A percentile compares a stretch with the other conserved stretches of the same genome.
phyloP scores from a whole-genome alignment of 2,888 invertebrate genomes.

The Polydrusus tereticollis region DNA sequence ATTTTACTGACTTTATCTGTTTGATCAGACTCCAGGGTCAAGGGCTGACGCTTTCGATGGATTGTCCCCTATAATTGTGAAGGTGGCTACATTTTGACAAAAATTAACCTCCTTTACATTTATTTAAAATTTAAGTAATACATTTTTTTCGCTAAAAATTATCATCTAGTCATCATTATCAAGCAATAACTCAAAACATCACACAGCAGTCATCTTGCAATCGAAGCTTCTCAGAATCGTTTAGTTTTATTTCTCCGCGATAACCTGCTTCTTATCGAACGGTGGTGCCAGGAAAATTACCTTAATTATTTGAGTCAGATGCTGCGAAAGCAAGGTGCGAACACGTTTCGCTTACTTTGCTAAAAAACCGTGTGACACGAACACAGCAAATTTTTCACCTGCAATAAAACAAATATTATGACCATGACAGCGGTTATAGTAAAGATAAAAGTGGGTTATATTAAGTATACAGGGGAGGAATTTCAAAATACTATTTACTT shows the following conservation, averaged over 20 bases:
- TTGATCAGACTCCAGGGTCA: no score
- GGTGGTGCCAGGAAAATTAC: slow-evolving; percentile 30
- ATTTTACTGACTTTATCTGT: no score
- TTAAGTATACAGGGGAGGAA: neutral
- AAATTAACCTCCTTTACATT: no score
- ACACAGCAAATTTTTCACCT: slow-evolving; percentile 32
- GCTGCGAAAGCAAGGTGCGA: slow-evolving; percentile 41
- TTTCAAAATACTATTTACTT: no score
- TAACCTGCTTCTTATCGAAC: slow-evolving; percentile 26
- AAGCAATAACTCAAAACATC: neutral
- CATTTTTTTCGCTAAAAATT: neutral
- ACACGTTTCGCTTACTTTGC: slow-evolving; percentile 34
- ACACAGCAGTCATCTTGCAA: neutral
- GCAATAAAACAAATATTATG: neutral
- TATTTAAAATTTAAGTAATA: neutral
- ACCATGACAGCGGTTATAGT: neutral
- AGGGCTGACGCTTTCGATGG: no score
- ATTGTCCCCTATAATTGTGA: no score
- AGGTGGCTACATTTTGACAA: no score
- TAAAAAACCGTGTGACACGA: slow-evolving; percentile 28
- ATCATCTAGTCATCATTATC: neutral
- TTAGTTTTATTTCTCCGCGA: slow-evolving; percentile 15
- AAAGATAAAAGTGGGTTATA: neutral
- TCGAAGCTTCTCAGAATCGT: slow-evolving; percentile 12
- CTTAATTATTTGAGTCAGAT: slow-evolving; percentile 38